Base-by-base conservation (phyloP, 92 coral and sea anemone species). In the Porites divaricata region DNA sequence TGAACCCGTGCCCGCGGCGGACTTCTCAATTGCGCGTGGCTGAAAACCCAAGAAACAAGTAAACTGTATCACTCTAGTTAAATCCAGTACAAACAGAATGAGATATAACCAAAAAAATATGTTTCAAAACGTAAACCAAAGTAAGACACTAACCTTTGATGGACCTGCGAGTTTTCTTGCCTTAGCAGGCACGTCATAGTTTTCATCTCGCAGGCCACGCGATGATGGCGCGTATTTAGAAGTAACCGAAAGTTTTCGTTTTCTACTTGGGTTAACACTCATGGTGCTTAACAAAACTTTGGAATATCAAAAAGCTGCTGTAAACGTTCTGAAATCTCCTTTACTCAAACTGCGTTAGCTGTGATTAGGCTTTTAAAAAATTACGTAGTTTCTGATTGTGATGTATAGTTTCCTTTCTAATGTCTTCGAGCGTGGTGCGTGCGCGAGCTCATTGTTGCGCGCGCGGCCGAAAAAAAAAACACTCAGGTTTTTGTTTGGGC, bases 11-110 rank as follows among this genome's bases (percentile, higher is more conserved):
- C 16, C 83, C 10, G 83, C 13, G 65, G 21, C 50, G 24, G 25
- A 64, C 45, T 64, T 65, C 61, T 22, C 72, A 67, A 35, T 75
- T 63, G 4, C 16, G 54, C 35, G 16, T 14, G 79, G 67, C 79
- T 75, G 52, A 9, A 75, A 75, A 21, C 4, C 6, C 12, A 6
- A 70, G 25, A 35, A 7, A 54, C 12, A 28, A 56, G n/a, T 4
- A 52, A 50, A 17, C 25, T n/a, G 16, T 12, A 68, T 51, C 45
- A 35, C 45, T 35, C 45, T 35, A 19, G 19, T 28, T 41, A 45
- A 52, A 52, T 58, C 4, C 21, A n/a, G 9, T 2, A 49, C 77
- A 52, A 21, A 9, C 13, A 21, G 1, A 65, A 13, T 54, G 59
- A 54, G 16, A 54, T 35, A 35, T 54, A 15, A 54, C 59, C 13